phyloP scores from a whole-genome alignment of 2,113 vertebrate species.

The Oceanites oceanicus region DNA sequence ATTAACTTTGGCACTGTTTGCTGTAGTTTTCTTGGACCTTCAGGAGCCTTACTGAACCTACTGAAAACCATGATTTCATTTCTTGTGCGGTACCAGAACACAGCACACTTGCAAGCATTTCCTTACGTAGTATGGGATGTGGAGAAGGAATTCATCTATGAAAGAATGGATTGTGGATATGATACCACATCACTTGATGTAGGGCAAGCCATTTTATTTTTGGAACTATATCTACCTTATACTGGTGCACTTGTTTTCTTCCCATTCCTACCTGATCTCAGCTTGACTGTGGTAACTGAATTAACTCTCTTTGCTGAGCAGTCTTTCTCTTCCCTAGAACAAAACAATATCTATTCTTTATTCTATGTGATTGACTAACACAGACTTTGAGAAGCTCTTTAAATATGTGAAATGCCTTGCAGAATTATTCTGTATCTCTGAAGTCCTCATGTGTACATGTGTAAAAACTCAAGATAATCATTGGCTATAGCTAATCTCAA shows the following conservation, averaged over 20 bases:
- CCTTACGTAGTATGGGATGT: not conserved
- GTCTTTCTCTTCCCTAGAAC: not conserved
- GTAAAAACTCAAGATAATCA: not conserved
- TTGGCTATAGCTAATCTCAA: not conserved
- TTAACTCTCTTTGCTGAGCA: not conserved
- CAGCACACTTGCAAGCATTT: not conserved
- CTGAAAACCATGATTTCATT: not conserved
- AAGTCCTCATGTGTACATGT: not conserved
- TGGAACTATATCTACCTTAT: not conserved
- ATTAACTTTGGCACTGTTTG: not conserved
- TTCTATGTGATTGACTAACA: not conserved
- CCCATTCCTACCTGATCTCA: not conserved
- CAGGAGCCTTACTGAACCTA: not conserved
- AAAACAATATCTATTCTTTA: not conserved
- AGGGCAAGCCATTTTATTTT: not conserved
- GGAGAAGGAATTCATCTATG: not conserved
- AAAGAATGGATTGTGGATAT: not conserved
- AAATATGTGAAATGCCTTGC: not conserved
- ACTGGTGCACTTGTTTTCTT: not conserved
- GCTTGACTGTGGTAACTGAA: not conserved
- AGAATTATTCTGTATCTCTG: not conserved
- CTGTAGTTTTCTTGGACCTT: not conserved
- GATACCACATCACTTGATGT: not conserved
- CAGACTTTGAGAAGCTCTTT: not conserved
- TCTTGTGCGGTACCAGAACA: not conserved